Conservation (phyloP, 2,888 invertebrate genomes). For the Micoletzkya japonica region DNA sequence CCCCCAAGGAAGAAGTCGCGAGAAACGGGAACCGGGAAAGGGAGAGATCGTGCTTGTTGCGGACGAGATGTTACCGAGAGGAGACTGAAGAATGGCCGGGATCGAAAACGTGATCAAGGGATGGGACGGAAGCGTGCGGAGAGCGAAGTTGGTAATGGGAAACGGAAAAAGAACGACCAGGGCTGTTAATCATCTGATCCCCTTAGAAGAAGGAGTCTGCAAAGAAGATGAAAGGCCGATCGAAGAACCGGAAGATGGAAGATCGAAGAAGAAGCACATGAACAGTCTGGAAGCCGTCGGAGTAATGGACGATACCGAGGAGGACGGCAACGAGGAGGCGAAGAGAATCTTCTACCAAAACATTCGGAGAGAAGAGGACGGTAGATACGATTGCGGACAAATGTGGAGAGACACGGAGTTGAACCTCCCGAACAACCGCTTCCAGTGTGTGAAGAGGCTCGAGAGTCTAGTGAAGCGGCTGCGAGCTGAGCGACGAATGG, state of each 20-base stretch:
- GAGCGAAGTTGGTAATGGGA: background rate
- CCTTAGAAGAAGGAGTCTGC: background rate
- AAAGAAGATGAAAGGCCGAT: background rate
- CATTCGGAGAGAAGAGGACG: slow-evolving; percentile 22
- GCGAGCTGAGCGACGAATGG: background rate
- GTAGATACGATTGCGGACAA: slow-evolving; percentile 23
- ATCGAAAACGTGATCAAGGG: background rate
- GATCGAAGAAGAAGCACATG: too few relatives aligned
- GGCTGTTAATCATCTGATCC: slow-evolving; percentile 4
- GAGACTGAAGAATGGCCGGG: background rate
- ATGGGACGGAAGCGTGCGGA: slow-evolving; percentile 1
- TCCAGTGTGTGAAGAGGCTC: background rate
- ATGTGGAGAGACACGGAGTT: background rate
- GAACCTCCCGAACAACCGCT: slow-evolving; percentile 7
- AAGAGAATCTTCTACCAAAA: background rate
- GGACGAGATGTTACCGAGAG: background rate
- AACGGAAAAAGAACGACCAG: background rate
- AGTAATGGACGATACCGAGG: background rate
- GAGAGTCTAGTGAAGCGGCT: background rate
- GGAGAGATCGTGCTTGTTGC: slow-evolving; percentile 4
- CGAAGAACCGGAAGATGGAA: too few relatives aligned
- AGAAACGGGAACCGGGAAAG: background rate
- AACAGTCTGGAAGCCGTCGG: too few relatives aligned
- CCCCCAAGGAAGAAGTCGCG: background rate
- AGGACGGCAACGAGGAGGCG: background rate